Conservation (phyloP, 1,140 invertebrate species). For the Chironomus tepperi region DNA sequence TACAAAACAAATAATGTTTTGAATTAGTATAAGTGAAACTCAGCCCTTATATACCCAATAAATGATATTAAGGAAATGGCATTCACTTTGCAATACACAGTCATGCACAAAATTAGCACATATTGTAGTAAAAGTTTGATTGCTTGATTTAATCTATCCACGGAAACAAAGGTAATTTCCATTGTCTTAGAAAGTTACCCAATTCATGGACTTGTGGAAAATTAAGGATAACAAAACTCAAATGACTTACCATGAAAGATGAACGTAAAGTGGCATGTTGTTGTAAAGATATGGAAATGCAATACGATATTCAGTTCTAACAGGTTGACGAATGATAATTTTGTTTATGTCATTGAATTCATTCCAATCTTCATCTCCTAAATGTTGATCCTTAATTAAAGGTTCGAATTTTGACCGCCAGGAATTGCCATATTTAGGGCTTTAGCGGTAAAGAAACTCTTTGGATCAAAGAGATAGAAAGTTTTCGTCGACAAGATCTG, state of each 20-base stretch:
- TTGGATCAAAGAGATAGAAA: slow-evolving; percentile 99
- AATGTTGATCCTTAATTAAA: slow-evolving; percentile 93
- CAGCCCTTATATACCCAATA: slow-evolving; percentile 17
- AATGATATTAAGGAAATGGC: slow-evolving; percentile 26
- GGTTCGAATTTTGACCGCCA: slow-evolving; percentile 99
- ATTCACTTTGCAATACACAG: neutral
- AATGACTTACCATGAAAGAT: slow-evolving; percentile 80
- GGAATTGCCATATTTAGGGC: slow-evolving; percentile 99
- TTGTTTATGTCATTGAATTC: slow-evolving; percentile 99
- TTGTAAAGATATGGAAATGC: slow-evolving; percentile 99
- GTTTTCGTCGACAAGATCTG: slow-evolving; percentile 96
- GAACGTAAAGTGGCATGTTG: slow-evolving; percentile 93
- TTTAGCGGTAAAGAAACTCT: slow-evolving; percentile 99
- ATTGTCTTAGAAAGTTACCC: slow-evolving; percentile 34
- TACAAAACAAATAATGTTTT: slow-evolving; percentile 42
- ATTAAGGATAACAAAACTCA: neutral
- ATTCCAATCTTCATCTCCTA: slow-evolving; percentile 99
- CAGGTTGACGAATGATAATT: slow-evolving; percentile 97
- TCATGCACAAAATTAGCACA: too few relatives aligned
- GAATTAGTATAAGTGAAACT: neutral
- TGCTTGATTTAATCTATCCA: neutral
- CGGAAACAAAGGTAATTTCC: slow-evolving; percentile 29
- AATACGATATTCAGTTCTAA: slow-evolving; percentile 97
- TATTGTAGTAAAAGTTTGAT: too few relatives aligned
- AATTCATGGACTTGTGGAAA: slow-evolving; percentile 29